phyloP scores from a whole-genome alignment of 2,797 vertebrate genomes.

The Cossypha polioptera region DNA sequence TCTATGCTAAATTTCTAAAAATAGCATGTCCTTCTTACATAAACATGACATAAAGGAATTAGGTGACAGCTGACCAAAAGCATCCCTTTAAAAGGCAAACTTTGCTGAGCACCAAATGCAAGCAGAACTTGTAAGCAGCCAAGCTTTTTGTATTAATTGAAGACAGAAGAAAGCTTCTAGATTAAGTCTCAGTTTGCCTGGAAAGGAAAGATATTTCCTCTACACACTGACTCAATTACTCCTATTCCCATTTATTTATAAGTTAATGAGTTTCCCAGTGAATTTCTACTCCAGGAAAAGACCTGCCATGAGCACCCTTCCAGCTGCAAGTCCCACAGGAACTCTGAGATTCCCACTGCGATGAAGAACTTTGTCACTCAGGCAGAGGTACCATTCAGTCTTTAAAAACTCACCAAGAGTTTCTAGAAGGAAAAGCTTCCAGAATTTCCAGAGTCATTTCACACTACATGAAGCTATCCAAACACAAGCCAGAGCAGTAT shows the following conservation, averaged over 20 bases:
- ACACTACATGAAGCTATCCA: constrained; percentile 24
- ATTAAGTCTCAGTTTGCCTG: neutral
- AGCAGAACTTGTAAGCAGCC: neutral
- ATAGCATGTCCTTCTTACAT: neutral
- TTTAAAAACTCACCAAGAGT: neutral
- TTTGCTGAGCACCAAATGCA: neutral
- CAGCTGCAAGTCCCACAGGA: neutral
- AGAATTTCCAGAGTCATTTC: constrained; percentile 18
- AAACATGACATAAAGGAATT: constrained; percentile 33
- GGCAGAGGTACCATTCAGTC: neutral
- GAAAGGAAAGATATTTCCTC: constrained; percentile 22
- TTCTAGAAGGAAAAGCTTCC: constrained; percentile 8
- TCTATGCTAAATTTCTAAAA: constrained; percentile 1
- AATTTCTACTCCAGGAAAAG: neutral
- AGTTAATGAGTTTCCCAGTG: neutral
- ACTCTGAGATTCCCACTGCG: neutral
- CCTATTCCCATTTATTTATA: neutral
- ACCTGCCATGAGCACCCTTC: neutral
- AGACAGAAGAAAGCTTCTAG: neutral
- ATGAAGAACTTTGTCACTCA: neutral
- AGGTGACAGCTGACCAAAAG: constrained; percentile 28
- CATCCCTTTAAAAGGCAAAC: constrained; percentile 26
- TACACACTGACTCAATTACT: neutral
- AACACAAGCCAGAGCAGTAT: constrained; percentile 25
- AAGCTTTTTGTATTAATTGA: constrained; percentile 2